Evolutionary conservation across 1,140 invertebrate species (phyloP), one percentile per base, ranked within the genome.

Genomic region (Zelostemma sp.): DNA sequence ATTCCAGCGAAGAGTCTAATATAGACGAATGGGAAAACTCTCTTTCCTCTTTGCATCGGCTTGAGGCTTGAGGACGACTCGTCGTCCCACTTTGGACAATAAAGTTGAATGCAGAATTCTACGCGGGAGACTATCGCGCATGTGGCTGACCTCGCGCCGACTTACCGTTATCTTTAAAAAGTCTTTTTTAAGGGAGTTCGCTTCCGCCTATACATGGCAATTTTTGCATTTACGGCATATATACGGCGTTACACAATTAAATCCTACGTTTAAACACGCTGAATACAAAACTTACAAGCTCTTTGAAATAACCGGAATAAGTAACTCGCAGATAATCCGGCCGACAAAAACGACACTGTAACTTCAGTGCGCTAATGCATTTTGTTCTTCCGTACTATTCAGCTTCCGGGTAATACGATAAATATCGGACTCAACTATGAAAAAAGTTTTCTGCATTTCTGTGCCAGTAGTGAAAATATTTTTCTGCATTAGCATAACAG

Each of bases 71-170:
- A 62, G 58, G 57, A 64, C 49, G 25, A 16, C 45, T 40, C 56
- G 54, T 19, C 58, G 71, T 69, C 67, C 71, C 59, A 73, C 67
- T 69, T 70, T 43, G 55, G 57, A 69, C 66, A 67, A 70, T 70
- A 63, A 69, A 60, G 69, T 48, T 48, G 63, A 67, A 53, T 72
- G 68, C 49, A 60, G 61, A 28, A 64, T 55, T 70, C 64, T 51
- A 55, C 61, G 45, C 61, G 61, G 68, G 59, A 64, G 70, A 61
- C 47, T 61, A 67, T 68, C 65, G 70, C n/a, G n/a, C n/a, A n/a
- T 68, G 62, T 65, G 65, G 68, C 64, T 72, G 65, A 65, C 70
- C 70, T 68, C 64, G 47, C 61, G 64, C 53, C 51, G 48, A 31
- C 49, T 40, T 63, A 72, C 69, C 69, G 69, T 72, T 72, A 72